Percentiles rank a stretch among this genome's conserved stretches.
Conservation (phyloP, 2,797 vertebrate genomes). For the Lepus townsendii region DNA sequence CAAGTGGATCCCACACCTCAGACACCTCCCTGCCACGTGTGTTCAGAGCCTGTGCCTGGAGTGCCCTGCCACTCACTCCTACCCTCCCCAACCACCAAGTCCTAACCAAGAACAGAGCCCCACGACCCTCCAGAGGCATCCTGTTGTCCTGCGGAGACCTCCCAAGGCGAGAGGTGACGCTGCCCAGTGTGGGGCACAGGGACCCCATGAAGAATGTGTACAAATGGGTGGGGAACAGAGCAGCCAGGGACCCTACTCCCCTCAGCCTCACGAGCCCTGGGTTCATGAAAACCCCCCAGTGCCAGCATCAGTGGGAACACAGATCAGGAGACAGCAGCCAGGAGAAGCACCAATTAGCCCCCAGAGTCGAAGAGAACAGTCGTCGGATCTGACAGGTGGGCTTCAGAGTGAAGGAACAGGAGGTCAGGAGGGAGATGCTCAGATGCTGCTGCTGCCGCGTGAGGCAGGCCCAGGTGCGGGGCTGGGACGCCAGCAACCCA, state of each 20-base stretch:
- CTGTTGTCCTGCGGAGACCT: neutral
- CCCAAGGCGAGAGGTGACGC: neutral
- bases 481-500: neutral
- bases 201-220: neutral
- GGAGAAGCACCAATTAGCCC: slow-evolving; percentile 85
- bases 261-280: neutral
- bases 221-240: neutral
- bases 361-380: slow-evolving; percentile 74
- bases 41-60: neutral
- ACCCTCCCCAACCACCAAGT: neutral
- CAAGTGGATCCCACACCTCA: neutral
- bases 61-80: neutral
- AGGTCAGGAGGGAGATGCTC: neutral
- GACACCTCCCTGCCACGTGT: neutral
- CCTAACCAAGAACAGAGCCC: neutral
- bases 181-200: neutral
- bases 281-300: neutral
- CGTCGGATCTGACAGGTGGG: slow-evolving; percentile 72
- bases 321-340: slow-evolving; percentile 72
- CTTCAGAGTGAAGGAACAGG: slow-evolving; percentile 50
- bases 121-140: neutral
- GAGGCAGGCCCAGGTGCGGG: neutral
- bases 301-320: slow-evolving; percentile 75
- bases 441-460: slow-evolving; percentile 70
- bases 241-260: too few species aligned